Base-by-base conservation (phyloP, 2,888 invertebrate genomes). In the Chelonus formosanus region DNA sequence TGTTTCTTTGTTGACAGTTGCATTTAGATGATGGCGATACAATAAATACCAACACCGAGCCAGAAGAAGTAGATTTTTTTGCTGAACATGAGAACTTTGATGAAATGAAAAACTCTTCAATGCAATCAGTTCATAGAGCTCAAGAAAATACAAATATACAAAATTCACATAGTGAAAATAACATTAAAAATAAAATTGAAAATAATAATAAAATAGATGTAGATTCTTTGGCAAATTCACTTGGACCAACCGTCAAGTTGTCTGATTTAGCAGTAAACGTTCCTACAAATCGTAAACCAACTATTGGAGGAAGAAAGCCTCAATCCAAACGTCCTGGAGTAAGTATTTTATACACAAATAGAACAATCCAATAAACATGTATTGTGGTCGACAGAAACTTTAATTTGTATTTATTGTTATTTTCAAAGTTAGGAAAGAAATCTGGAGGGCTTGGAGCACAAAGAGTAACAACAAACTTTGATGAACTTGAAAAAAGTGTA, bases 381-480 rank as follows among this genome's bases (percentile, higher is more conserved):
- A 20, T 20, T 20, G 20, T 20, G 20, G 2, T 20, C 1, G 20
- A 20, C 20, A 20, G 20, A 20, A 20, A 20, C 1, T 20, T 20
- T 20, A 20, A 20, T 20, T 20, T 20, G 31, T 65, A 36, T 45
- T 47, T 3, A 36, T 54, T 44, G 54, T 69, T 67, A 63, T 10
- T 66, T 67, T 73, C 76, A n/a, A 74, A 95, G 95, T 80, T 95
- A 76, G 96, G 96, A 0, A 95, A 94, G 72, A 97, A 95, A 81
- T 63, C 76, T 43, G 91, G 93, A 48, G 94, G 94, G 0, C 86
- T 98, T 62, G 98, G 98, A 58, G 99, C 98, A 10, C 97, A 96
- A 59, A 94, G 95, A 84, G 96, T 98, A 35, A 93, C 93, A 77
- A 90, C 96, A 3, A 96, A 98, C 85, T 99, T 99, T 84, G 94